A percentile compares a stretch with the other conserved stretches of the same genome.
These are phyloP conservation scores for Tachysurus fulvidraco DNA, from an alignment of 2,113 vertebrate genomes.

Conservation along the genomic window DNA sequence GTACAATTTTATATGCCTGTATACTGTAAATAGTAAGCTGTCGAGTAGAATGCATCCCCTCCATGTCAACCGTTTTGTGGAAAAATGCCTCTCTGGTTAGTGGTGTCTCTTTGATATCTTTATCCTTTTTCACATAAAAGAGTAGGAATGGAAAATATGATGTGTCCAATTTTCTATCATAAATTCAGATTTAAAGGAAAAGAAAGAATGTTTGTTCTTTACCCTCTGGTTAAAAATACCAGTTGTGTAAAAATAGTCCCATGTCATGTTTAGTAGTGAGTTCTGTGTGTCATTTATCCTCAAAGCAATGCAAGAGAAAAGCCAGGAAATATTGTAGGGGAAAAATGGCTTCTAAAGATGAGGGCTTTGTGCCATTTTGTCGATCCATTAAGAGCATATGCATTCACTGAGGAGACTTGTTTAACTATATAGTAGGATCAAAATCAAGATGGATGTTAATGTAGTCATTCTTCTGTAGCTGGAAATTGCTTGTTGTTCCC, in stretches of 20 bases:
- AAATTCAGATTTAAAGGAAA: slow-evolving; percentile 2
- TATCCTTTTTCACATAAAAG: slow-evolving; percentile 6
- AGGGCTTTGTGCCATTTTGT: background rate
- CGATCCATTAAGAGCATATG: background rate
- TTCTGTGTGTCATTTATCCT: background rate
- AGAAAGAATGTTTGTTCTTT: background rate
- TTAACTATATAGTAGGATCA: slow-evolving; percentile 3
- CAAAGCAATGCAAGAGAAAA: background rate
- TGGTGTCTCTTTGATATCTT: background rate
- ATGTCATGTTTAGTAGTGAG: background rate
- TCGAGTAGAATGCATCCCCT: slow-evolving; percentile 53
- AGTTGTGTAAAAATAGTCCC: background rate
- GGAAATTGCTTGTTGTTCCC: slow-evolving; percentile 34
- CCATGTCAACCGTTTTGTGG: slow-evolving; percentile 33
- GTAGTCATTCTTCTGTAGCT: slow-evolving; percentile 19
- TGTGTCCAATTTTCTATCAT: background rate
- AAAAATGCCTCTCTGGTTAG: background rate
- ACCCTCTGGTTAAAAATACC: background rate
- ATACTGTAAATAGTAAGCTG: slow-evolving; percentile 57
- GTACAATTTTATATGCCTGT: slow-evolving; percentile 57
- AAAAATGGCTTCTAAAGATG: background rate
- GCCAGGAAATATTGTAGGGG: background rate
- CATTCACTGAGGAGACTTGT: background rate
- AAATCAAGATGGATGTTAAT: background rate
- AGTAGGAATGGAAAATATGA: background rate